phyloP scores from a whole-genome alignment of 2,888 invertebrate genomes.

The Epistrophella euchroma region DNA sequence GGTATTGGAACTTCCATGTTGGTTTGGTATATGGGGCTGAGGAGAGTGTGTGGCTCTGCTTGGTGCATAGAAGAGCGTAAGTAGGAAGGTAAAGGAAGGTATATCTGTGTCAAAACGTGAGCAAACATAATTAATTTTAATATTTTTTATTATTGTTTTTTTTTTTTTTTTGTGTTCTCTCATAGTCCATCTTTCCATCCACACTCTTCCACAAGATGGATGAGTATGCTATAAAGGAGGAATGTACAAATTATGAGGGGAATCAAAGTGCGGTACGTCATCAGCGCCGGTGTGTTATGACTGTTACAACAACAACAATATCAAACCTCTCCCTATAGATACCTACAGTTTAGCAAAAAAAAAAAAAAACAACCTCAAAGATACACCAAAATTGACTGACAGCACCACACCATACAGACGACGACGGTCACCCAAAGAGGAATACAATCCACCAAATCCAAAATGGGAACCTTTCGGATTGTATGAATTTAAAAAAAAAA shows the following conservation, averaged over 20 bases:
- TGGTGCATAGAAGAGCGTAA: neutral
- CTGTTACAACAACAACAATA: conserved; percentile 44
- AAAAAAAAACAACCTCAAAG: conserved; percentile 19
- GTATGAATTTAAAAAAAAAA: conserved; percentile 27
- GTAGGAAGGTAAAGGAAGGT: too few species aligned
- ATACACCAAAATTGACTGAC: conserved; percentile 72
- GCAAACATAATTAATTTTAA: conserved; percentile 74
- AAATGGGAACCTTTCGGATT: conserved; percentile 65
- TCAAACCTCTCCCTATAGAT: conserved; percentile 15
- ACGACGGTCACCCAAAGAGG: conserved; percentile 31
- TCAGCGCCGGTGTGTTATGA: conserved; percentile 69
- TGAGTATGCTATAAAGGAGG: conserved; percentile 44
- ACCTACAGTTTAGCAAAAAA: conserved; percentile 39
- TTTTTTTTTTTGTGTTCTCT: conserved; percentile 43
- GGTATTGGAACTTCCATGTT: conserved; percentile 23
- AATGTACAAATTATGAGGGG: conserved; percentile 57
- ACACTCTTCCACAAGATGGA: conserved; percentile 72
- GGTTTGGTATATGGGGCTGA: neutral
- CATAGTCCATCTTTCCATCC: conserved; percentile 62
- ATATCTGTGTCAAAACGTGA: conserved; percentile 72
- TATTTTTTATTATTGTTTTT: conserved; percentile 30
- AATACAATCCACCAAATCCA: conserved; percentile 72
- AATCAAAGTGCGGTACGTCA: conserved; percentile 56
- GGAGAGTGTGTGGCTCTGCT: neutral
- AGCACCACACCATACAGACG: conserved; percentile 67